Conservation (phyloP, 2,113 vertebrate species). For the Stigmatopora nigra region DNA sequence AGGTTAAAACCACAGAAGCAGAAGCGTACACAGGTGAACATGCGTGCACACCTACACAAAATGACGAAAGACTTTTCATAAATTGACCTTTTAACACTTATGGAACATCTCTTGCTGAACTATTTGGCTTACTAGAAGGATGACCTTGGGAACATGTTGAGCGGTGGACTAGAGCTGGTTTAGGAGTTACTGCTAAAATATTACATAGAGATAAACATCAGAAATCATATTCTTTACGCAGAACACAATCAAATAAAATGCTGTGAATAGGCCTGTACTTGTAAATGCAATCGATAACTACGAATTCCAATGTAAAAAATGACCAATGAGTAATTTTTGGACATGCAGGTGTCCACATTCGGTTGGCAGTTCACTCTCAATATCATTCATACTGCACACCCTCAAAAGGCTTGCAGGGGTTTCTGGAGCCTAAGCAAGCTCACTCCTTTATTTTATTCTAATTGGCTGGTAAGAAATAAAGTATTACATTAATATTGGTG, state of each 20-base stretch:
- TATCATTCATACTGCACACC: too few species aligned
- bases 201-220: too few species aligned
- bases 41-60: slow-evolving; percentile 32
- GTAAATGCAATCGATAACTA: too few species aligned
- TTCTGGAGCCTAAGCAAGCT: too few species aligned
- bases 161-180: slow-evolving; percentile 2
- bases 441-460: too few species aligned
- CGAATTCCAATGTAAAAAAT: too few species aligned
- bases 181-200: too few species aligned
- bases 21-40: slow-evolving; percentile 1
- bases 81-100: slow-evolving; percentile 20
- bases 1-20: neutral
- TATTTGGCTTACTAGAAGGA: slow-evolving; percentile 23
- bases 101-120: slow-evolving; percentile 25
- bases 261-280: neutral
- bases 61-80: slow-evolving; percentile 33
- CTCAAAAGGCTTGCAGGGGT: too few species aligned
- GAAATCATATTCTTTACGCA: neutral
- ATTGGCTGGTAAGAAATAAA: neutral
- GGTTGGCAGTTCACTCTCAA: too few species aligned
- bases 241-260: neutral
- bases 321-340: too few species aligned
- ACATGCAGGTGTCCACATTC: too few species aligned
- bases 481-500: too few species aligned
- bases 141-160: slow-evolving; percentile 12